Evolutionary conservation across 2,888 invertebrate genomes (phyloP).

Genomic region (Corythucha ciliata): DNA sequence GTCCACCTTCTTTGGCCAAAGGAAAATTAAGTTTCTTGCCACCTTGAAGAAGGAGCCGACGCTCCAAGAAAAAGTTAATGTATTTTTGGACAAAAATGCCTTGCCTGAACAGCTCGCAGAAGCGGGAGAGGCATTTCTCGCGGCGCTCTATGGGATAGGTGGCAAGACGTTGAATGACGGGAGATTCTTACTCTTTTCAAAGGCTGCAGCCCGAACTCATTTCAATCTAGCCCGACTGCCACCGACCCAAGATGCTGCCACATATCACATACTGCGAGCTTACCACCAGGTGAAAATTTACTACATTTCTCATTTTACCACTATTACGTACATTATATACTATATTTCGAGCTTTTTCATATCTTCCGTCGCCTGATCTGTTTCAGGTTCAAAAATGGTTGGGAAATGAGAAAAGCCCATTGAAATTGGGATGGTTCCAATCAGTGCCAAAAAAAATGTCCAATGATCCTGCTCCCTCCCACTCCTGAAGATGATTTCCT

Average conservation of each 20-base stretch:
- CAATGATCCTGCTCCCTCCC: too few species aligned
- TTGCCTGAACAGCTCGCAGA: too few species aligned
- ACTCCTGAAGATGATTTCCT: too few species aligned
- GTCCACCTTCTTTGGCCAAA: not conserved
- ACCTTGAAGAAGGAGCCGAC: not conserved
- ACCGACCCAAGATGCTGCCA: not conserved
- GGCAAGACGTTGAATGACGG: not conserved
- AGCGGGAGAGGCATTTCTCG: not conserved
- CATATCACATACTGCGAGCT: not conserved
- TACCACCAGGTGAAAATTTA: slow-evolving; percentile 2
- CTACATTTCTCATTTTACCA: too few species aligned
- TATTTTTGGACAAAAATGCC: not conserved
- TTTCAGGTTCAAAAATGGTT: too few species aligned
- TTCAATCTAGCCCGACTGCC: slow-evolving; percentile 2
- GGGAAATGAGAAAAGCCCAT: too few species aligned
- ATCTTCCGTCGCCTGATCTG: too few species aligned
- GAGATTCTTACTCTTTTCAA: not conserved
- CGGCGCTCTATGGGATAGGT: not conserved
- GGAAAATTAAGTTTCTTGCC: not conserved
- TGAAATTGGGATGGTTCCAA: too few species aligned
- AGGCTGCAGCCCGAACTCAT: not conserved
- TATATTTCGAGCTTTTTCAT: too few species aligned
- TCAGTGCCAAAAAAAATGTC: too few species aligned
- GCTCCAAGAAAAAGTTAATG: not conserved
- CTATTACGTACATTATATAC: too few species aligned